Conservation (phyloP, 2,888 invertebrate species). For the Diarsia dahlii region DNA sequence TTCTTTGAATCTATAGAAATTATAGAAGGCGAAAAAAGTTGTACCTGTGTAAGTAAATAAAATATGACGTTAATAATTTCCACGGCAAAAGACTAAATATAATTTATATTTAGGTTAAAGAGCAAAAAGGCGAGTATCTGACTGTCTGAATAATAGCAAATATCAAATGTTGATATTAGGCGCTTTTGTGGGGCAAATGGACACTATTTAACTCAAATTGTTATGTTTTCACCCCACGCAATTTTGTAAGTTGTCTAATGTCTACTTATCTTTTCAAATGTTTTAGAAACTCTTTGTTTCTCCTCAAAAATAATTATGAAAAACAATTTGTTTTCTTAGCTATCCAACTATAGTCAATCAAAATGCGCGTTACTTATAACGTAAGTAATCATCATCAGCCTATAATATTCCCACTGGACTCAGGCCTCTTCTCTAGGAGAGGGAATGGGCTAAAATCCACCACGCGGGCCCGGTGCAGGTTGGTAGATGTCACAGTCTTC, state of each 20-base stretch:
- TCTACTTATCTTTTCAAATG: no score
- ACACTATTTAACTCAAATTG: neutral
- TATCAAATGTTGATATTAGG: constrained; percentile 2
- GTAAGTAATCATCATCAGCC: neutral
- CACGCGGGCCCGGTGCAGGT: no score
- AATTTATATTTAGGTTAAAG: neutral
- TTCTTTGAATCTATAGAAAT: neutral
- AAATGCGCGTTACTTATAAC: neutral
- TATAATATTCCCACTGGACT: no score
- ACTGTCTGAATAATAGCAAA: neutral
- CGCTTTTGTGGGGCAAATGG: neutral
- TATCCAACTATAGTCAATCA: neutral
- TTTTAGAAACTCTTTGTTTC: neutral
- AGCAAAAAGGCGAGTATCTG: neutral
- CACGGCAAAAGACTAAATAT: neutral
- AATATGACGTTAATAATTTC: neutral
- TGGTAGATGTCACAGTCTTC: no score
- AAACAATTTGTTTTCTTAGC: neutral
- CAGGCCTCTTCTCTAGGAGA: no score
- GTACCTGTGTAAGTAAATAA: neutral
- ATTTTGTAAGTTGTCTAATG: neutral
- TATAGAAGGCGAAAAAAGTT: neutral
- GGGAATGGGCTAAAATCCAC: no score
- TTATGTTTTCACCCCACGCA: neutral
- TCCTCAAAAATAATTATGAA: neutral